Percentiles rank a stretch among this genome's conserved stretches.
These are phyloP conservation scores for Tetramorium simillimum DNA, from an alignment of 1,140 invertebrate species.

Conservation along the genomic window DNA sequence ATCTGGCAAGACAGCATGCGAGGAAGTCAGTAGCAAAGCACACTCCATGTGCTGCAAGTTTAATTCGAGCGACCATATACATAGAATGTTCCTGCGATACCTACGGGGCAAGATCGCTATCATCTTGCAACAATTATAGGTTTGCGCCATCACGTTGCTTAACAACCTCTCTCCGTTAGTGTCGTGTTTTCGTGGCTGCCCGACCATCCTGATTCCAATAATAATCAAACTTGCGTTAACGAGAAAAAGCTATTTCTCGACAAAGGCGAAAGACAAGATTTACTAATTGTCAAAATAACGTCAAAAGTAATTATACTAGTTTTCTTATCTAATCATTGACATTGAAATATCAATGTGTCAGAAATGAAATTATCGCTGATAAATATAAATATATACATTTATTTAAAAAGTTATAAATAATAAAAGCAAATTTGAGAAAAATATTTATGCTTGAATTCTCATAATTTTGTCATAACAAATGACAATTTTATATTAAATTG, in stretches of 20 bases:
- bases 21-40: neutral
- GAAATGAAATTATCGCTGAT: neutral
- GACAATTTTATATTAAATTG: neutral
- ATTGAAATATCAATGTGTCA: neutral
- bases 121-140: constrained; percentile 46
- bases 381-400: neutral
- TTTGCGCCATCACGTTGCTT: constrained; percentile 32
- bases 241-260: neutral
- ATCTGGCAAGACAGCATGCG: neutral
- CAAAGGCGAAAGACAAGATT: neutral
- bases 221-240: constrained; percentile 12
- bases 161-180: constrained; percentile 19
- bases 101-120: constrained; percentile 9
- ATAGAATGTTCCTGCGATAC: constrained; percentile 19
- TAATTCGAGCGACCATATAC: constrained; percentile 12
- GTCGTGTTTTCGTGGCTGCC: neutral
- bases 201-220: constrained; percentile 12
- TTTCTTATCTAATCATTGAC: too few relatives aligned
- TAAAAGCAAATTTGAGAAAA: neutral
- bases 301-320: neutral
- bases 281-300: neutral
- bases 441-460: neutral
- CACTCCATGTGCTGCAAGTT: neutral
- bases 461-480: neutral
- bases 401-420: neutral